A percentile compares a stretch with the other conserved stretches of the same genome.
Evolutionary conservation across 2,797 vertebrate genomes (phyloP).

Genomic region (Anguilla obscura): DNA sequence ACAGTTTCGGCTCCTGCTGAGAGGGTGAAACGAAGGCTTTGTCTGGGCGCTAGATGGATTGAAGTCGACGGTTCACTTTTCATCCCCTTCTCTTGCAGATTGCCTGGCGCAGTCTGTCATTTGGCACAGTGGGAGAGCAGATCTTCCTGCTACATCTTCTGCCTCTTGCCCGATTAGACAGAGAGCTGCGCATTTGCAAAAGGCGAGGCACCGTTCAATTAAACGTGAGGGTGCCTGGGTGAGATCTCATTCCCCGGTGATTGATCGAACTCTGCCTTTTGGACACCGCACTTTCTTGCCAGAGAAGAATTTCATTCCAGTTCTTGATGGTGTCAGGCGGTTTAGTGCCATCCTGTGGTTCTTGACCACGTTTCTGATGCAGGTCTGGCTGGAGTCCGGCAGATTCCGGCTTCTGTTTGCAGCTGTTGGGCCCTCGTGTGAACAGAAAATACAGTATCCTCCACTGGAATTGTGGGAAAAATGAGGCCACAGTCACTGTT

Average conservation of each 20-base stretch:
- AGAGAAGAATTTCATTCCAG: neutral
- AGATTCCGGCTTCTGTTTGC: neutral
- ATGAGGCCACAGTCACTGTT: slow-evolving; percentile 45
- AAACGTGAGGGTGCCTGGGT: slow-evolving; percentile 32
- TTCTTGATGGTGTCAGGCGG: neutral
- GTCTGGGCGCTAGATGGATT: slow-evolving; percentile 45
- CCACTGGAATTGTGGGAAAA: slow-evolving; percentile 50
- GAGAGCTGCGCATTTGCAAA: slow-evolving; percentile 44
- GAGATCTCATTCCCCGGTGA: slow-evolving; percentile 37
- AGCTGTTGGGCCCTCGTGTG: slow-evolving; percentile 19
- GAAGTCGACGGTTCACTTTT: slow-evolving; percentile 44
- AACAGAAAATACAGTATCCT: slow-evolving; percentile 47
- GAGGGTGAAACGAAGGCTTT: slow-evolving; percentile 45
- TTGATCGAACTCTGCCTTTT: slow-evolving; percentile 20
- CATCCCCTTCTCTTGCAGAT: slow-evolving; percentile 31
- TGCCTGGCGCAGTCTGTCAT: slow-evolving; percentile 49
- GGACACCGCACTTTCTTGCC: neutral
- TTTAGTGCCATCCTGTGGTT: slow-evolving; percentile 34
- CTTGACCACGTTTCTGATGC: slow-evolving; percentile 35
- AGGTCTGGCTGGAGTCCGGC: slow-evolving; percentile 43
- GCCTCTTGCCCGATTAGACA: slow-evolving; percentile 47
- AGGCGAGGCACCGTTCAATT: slow-evolving; percentile 45
- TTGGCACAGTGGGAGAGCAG: slow-evolving; percentile 41
- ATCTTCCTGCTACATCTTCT: slow-evolving; percentile 40
- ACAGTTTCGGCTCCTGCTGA: slow-evolving; percentile 17